Conservation (phyloP, 1,140 invertebrate genomes). For the Laupala kohalensis region DNA sequence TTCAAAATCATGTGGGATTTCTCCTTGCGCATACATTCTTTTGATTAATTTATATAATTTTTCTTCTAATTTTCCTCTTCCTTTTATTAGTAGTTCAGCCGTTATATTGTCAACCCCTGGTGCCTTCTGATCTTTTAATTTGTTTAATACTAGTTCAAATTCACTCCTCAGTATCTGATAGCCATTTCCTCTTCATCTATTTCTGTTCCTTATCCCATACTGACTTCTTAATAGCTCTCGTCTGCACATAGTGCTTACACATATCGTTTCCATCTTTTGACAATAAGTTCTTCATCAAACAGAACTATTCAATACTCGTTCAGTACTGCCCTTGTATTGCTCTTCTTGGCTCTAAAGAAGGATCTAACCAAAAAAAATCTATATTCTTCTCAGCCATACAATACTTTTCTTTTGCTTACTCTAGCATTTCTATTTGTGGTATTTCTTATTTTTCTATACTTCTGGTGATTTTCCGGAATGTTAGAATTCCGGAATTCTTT, state of each 20-base stretch:
- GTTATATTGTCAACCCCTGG: constrained; percentile 10
- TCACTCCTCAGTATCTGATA: constrained; percentile 4
- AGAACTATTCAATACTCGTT: neutral
- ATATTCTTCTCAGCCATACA: neutral
- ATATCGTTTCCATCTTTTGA: constrained; percentile 8
- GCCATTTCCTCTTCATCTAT: neutral
- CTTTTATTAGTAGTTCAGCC: constrained; percentile 10
- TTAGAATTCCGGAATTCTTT: neutral
- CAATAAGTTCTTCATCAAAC: neutral
- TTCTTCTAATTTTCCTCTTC: constrained; percentile 3
- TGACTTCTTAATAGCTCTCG: too few relatives aligned
- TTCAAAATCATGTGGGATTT: neutral
- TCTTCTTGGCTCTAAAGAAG: neutral
- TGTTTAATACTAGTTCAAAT: constrained; percentile 9
- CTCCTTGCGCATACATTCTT: neutral
- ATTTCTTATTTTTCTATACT: neutral
- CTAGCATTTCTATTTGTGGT: neutral
- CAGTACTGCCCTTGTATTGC: neutral
- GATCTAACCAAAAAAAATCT: neutral
- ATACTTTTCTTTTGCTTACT: neutral
- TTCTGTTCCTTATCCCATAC: too few relatives aligned
- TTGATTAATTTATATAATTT: neutral
- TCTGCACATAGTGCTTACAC: constrained; percentile 1
- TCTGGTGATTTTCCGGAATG: neutral
- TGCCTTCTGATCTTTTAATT: constrained; percentile 12